Evolutionary conservation across 2,797 vertebrate species (phyloP).

Genomic region (Threskiornis aethiopicus): DNA sequence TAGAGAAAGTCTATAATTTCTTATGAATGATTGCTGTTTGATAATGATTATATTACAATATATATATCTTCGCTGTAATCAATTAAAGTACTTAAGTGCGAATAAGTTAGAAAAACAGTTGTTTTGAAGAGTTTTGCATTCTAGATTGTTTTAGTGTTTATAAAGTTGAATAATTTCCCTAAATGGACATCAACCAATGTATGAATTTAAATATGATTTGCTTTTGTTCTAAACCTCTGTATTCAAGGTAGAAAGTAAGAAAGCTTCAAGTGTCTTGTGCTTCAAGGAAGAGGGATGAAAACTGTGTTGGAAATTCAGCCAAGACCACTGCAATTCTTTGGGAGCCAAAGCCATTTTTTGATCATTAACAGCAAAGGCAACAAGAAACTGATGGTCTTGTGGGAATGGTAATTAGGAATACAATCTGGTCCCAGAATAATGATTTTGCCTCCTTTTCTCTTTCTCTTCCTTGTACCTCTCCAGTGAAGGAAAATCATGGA

Average conservation of each 20-base stretch:
- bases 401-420: not conserved
- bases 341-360: not conserved
- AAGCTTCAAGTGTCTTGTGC: not conserved
- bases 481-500: not conserved
- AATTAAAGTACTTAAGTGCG: not conserved
- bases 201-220: not conserved
- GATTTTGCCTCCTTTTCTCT: not conserved
- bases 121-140: not conserved
- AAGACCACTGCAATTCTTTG: not conserved
- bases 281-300: not conserved
- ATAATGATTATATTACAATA: not conserved
- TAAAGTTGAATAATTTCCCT: not conserved
- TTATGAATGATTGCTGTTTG: not conserved
- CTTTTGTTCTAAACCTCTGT: not conserved
- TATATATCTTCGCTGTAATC: not conserved
- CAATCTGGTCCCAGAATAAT: not conserved
- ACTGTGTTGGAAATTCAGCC: not conserved
- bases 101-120: not conserved
- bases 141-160: not conserved
- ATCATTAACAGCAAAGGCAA: not conserved
- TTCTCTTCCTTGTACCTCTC: not conserved
- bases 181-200: not conserved
- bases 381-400: not conserved
- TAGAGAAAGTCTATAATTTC: not conserved
- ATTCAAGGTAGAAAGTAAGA: not conserved